Conservation (phyloP, 2,113 vertebrate species). For the Falco punctatus region DNA sequence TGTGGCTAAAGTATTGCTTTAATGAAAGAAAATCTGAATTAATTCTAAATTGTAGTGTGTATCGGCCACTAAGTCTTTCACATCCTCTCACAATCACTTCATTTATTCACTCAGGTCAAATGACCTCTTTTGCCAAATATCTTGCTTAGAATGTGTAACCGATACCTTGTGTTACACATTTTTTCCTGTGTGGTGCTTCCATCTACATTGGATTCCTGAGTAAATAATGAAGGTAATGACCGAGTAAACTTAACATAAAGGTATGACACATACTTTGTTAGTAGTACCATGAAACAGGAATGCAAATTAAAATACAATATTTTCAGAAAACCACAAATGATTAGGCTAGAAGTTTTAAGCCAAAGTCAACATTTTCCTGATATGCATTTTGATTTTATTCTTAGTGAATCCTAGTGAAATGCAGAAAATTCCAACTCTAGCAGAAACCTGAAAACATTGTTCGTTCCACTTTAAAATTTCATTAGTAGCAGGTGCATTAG, state of each 20-base stretch:
- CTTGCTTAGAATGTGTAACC: neutral
- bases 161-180: neutral
- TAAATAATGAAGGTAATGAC: slow-evolving; percentile 55
- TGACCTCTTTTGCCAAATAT: neutral
- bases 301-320: slow-evolving; percentile 58
- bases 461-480: slow-evolving; percentile 65
- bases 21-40: neutral
- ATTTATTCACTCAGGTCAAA: neutral
- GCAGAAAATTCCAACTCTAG: slow-evolving; percentile 14
- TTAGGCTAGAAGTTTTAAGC: slow-evolving; percentile 44
- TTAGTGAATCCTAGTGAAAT: slow-evolving; percentile 3
- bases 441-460: slow-evolving; percentile 23
- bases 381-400: slow-evolving; percentile 57
- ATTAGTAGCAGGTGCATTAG: slow-evolving; percentile 48
- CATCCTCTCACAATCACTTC: neutral
- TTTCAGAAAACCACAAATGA: slow-evolving; percentile 60
- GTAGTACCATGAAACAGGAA: slow-evolving; percentile 63
- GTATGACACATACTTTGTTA: slow-evolving; percentile 58
- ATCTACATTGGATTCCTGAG: neutral
- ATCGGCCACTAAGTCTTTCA: neutral
- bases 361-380: slow-evolving; percentile 45
- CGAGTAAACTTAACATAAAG: slow-evolving; percentile 69
- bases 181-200: neutral
- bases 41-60: neutral
- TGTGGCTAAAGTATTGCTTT: neutral